phyloP scores from a whole-genome alignment of 2,113 vertebrate species.

The Atractosteus spatula region DNA sequence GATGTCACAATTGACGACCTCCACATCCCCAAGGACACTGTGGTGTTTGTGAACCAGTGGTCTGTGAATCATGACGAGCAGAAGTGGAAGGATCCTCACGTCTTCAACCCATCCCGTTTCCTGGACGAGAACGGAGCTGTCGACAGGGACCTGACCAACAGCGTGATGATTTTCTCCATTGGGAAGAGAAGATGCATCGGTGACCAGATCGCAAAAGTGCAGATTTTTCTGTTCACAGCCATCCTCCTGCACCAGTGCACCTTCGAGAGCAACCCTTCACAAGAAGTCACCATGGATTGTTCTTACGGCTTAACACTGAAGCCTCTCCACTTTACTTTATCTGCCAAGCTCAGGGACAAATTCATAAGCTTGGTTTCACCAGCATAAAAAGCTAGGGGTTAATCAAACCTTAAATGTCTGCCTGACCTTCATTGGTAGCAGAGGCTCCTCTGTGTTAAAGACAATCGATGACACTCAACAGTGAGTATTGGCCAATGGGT shows the following conservation, averaged over 20 bases:
- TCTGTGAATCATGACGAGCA: slow-evolving; percentile 77
- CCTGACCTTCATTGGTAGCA: slow-evolving; percentile 39
- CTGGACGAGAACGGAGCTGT: slow-evolving; percentile 57
- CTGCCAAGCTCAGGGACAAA: slow-evolving; percentile 61
- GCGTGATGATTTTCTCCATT: slow-evolving; percentile 78
- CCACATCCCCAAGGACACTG: slow-evolving; percentile 77
- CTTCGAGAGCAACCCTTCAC: slow-evolving; percentile 63
- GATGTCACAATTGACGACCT: slow-evolving; percentile 75
- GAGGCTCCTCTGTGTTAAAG: slow-evolving; percentile 33
- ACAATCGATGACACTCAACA: slow-evolving; percentile 46
- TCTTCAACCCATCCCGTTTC: slow-evolving; percentile 75
- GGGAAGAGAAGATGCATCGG: slow-evolving; percentile 81
- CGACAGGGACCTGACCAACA: slow-evolving; percentile 58
- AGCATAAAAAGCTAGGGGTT: slow-evolving; percentile 47
- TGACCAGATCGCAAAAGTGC: slow-evolving; percentile 70
- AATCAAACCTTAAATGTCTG: slow-evolving; percentile 29
- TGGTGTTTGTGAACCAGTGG: slow-evolving; percentile 86
- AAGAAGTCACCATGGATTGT: slow-evolving; percentile 59
- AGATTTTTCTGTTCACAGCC: slow-evolving; percentile 74
- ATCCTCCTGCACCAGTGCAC: slow-evolving; percentile 77
- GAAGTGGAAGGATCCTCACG: slow-evolving; percentile 74
- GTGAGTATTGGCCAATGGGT: slow-evolving; percentile 48
- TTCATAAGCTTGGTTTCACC: slow-evolving; percentile 61
- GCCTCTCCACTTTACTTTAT: slow-evolving; percentile 57
- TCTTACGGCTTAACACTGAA: slow-evolving; percentile 71